Base-by-base conservation (phyloP, 2,797 vertebrate genomes). In the Podargus strigoides region DNA sequence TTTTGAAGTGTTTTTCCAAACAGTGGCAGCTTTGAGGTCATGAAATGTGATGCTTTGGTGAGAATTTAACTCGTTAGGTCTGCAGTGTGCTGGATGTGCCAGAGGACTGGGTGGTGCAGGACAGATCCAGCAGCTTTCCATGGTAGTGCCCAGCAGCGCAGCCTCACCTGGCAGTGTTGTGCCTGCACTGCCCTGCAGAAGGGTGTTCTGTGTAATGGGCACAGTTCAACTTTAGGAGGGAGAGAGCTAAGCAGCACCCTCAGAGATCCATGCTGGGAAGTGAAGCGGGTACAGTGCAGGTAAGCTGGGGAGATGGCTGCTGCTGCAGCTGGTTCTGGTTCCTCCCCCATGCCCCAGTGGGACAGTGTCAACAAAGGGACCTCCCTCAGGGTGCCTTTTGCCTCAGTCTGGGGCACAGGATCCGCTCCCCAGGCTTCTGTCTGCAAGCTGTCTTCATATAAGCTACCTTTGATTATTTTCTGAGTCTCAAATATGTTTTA, bases 1-100 rank as follows among this genome's bases (percentile, higher is more conserved):
- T 73, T 92, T 79, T 84, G 23, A 76, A 72, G 9, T 46, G 7
- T 59, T 93, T 87, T 79, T 68, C 30, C 82, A 42, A 81, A 34
- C 24, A 53, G 19, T 34, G 9, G 15, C 50, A 72, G 53, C 59
- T 88, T 72, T 58, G 55, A 42, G 75, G 41, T 79, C 21, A 16
- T 4, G 7, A 87, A 46, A 59, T 4, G 5, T 2, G 2, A 5
- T 12, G 27, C 59, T 63, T 67, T 2, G 12, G 49, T n/a, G 58
- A 70, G 67, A 52, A 27, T 83, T 83, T 77, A 85, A 67, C 85
- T 87, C 10, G 4, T 53, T 55, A 41, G 56, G 26, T 75, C 64
- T 73, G 70, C 52, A 56, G 19, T 3, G 37, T 32, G 23, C 23
- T 49, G 19, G 52, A 12, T n/a, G 2, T 64, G 30, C 56, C 37